A percentile compares a stretch with the other conserved stretches of the same genome.
These are phyloP conservation scores for Mechanitis messenoides DNA, from an alignment of 2,888 invertebrate genomes.

Conservation along the genomic window DNA sequence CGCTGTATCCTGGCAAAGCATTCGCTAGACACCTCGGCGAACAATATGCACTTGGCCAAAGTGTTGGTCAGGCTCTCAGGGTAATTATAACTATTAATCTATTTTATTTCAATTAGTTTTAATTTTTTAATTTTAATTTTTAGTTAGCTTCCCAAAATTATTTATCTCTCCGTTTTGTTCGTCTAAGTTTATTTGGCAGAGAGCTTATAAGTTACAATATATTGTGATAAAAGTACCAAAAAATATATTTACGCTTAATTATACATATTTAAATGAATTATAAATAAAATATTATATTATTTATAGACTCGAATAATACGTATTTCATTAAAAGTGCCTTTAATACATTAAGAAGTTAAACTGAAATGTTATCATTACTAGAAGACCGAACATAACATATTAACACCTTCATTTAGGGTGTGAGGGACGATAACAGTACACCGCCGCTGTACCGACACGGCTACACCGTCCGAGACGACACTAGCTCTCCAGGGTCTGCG, in stretches of 20 bases:
- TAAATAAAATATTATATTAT: too few species aligned
- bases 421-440: slow-evolving; percentile 64
- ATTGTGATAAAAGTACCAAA: too few species aligned
- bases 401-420: slow-evolving; percentile 41
- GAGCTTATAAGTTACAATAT: too few species aligned
- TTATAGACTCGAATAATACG: too few species aligned
- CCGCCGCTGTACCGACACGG: slow-evolving; percentile 67
- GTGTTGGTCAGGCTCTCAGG: slow-evolving; percentile 68
- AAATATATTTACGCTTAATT: too few species aligned
- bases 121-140: too few species aligned
- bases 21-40: slow-evolving; percentile 71
- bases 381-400: too few species aligned
- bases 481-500: slow-evolving; percentile 72
- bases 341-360: too few species aligned
- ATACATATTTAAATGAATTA: too few species aligned
- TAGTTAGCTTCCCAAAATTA: too few species aligned
- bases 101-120: neutral
- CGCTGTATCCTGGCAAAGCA: slow-evolving; percentile 70
- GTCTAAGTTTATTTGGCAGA: neutral
- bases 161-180: neutral
- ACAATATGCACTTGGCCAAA: slow-evolving; percentile 70
- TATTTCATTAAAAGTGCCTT: too few species aligned
- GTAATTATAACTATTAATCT: slow-evolving; percentile 36
- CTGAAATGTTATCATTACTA: too few species aligned
- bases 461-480: slow-evolving; percentile 64